Base-by-base conservation (phyloP, 2,797 vertebrate species). In the Pseudotriccus pelzelni region DNA sequence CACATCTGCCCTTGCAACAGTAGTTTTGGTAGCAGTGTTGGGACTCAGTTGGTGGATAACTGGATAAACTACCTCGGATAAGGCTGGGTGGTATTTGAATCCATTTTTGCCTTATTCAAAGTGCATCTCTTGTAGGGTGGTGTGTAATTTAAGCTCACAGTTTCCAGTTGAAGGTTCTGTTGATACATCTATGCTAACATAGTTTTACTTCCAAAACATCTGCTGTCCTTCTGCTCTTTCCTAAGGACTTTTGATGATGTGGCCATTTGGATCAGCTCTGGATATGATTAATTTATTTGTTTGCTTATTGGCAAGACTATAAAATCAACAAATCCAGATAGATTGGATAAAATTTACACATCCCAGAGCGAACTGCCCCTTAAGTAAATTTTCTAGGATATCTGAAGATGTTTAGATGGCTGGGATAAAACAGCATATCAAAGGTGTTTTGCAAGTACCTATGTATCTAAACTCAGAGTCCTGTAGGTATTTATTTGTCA, bases 1-100 rank as follows among this genome's bases (percentile, higher is more conserved):
- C 67, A 28, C 36, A 7, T 9, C 76, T 39, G 15, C 24, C 18
- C 25, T 9, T 46, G 62, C 12, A 36, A 0, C 25, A 2, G 7
- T 37, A 30, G 4, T 21, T 37, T 53, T 32, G 49, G 58, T 9
- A 19, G 58, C 1, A 3, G 22, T 24, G 21, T 8, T 20, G 70
- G 24, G 23, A 4, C 19, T 77, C 1, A 0, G 3, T 10, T 0
- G 0, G 22, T 43, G 56, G 12, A 37, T 74, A 37, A 9, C 18
- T 58, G 49, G 17, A 39, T 12, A 30, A 84, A 9, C 21, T 55
- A 10, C 44, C 32, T 56, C 49, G 37, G 41, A 7, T 50, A 21
- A 67, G 37, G 23, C 8, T 79, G 32, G 32, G 13, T 75, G 13
- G 7, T 28, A 22, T 8, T 90, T 62, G 9, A 78, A 49, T 27